These are phyloP conservation scores for Alligator mississippiensis DNA, from an alignment of 2,113 vertebrate genomes.

Conservation along the genomic window DNA sequence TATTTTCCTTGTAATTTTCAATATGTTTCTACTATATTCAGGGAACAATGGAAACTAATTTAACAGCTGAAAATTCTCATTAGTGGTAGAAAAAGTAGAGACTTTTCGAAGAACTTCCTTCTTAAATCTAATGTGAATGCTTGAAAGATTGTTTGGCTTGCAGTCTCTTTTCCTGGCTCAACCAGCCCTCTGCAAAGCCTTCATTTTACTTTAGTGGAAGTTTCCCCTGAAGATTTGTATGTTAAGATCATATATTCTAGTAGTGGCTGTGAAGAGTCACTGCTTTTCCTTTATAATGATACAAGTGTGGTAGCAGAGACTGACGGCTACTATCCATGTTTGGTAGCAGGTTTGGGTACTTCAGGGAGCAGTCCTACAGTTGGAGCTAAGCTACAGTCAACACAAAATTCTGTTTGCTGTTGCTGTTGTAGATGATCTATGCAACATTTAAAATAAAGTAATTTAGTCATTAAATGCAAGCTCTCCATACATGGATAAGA, in stretches of 20 bases:
- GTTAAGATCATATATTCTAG: background rate
- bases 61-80: background rate
- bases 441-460: background rate
- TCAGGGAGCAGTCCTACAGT: background rate
- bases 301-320: background rate
- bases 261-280: fast-evolving
- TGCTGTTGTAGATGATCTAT: background rate
- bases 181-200: background rate
- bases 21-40: background rate
- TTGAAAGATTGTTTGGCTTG: background rate
- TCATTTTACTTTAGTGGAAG: background rate
- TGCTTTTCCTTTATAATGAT: background rate
- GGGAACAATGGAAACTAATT: background rate
- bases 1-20: background rate
- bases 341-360: background rate
- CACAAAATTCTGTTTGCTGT: background rate
- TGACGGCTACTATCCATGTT: background rate
- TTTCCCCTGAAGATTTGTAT: background rate
- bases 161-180: background rate
- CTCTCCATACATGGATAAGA: background rate
- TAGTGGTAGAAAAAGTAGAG: background rate
- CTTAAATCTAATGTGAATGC: background rate
- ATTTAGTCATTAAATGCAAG: background rate
- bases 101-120: background rate
- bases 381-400: background rate